Evolutionary conservation across 1,140 invertebrate genomes (phyloP), one percentile per base, ranked within the genome.

Genomic region (Centruroides vittatus): DNA sequence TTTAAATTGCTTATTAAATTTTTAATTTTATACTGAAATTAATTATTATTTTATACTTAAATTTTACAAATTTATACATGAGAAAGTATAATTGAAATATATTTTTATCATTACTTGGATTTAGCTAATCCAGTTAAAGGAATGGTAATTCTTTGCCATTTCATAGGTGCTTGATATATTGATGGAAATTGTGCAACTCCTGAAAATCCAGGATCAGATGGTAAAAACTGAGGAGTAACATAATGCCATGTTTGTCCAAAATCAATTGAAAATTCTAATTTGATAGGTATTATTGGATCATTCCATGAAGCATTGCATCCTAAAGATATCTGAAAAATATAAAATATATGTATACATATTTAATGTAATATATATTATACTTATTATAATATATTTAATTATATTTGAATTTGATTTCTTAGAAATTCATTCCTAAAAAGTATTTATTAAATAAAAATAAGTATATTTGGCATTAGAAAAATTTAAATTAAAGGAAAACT

Each of bases 201-300:
- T 36, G 66, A 67, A 62, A 72, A 74, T 10, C 67, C 67, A 34
- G 72, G 71, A 56, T 72, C 67, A 61, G 70, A 72, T 7, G 72
- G 68, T 12, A 64, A 50, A 12, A 59, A 64, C 35, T 61, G 60
- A 6, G 66, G 67, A 6, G 65, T 65, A 5, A 77, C 66, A 50
- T 73, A 66, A 41, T 62, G 58, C 76, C 76, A 77, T 10, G 69
- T 71, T 47, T 73, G 54, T 1, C 76, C 75, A 68, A 72, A 70
- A 64, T 77, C 72, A 36, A 70, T 70, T 12, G 75, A 76, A 64
- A 73, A 77, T 60, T 75, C 70, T 10, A 76, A 60, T 54, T 74
- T 69, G 1, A 76, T 70, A 53, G 62, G 62, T 35, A 58, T 23
- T n/a, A 58, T 56, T 35, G 57, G 57, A 52, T 64, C 62, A 60